Conservation (phyloP, 2,113 vertebrate species). For the Nerophis lumbriciformis region DNA sequence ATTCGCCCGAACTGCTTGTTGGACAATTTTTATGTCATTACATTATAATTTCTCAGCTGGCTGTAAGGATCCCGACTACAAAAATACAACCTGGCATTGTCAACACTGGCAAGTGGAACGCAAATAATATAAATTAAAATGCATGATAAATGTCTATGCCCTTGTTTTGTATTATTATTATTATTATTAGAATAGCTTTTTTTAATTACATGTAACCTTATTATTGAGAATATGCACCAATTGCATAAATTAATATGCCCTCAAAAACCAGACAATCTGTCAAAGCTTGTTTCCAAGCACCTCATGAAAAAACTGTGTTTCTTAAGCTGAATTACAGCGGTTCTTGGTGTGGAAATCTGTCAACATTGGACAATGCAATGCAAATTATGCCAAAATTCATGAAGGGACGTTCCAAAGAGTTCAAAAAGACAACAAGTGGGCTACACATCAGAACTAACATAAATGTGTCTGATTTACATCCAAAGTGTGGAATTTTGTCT, state of each 20-base stretch:
- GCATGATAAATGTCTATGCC: too few species aligned
- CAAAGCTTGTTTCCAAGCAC: not conserved
- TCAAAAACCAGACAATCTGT: too few species aligned
- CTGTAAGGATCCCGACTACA: slow-evolving; percentile 50
- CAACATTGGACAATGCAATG: not conserved
- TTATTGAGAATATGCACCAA: too few species aligned
- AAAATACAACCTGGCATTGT: slow-evolving; percentile 43
- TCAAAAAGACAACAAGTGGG: slow-evolving; percentile 16
- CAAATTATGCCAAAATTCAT: not conserved
- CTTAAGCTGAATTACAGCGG: not conserved
- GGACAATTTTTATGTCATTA: slow-evolving; percentile 34
- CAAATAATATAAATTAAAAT: slow-evolving; percentile 29
- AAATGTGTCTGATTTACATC: not conserved
- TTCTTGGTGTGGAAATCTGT: not conserved
- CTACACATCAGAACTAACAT: not conserved
- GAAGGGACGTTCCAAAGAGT: not conserved
- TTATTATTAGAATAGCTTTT: not conserved
- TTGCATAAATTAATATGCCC: too few species aligned
- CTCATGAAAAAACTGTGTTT: not conserved
- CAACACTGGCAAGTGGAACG: slow-evolving; percentile 33
- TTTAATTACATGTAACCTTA: slow-evolving; percentile 22
- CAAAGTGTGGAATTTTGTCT: not conserved
- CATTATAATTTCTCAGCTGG: slow-evolving; percentile 29
- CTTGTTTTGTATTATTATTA: too few species aligned
- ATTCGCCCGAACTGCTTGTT: slow-evolving; percentile 45